Evolutionary conservation across 2,797 vertebrate genomes (phyloP).

Genomic region (Champsocephalus gunnari): DNA sequence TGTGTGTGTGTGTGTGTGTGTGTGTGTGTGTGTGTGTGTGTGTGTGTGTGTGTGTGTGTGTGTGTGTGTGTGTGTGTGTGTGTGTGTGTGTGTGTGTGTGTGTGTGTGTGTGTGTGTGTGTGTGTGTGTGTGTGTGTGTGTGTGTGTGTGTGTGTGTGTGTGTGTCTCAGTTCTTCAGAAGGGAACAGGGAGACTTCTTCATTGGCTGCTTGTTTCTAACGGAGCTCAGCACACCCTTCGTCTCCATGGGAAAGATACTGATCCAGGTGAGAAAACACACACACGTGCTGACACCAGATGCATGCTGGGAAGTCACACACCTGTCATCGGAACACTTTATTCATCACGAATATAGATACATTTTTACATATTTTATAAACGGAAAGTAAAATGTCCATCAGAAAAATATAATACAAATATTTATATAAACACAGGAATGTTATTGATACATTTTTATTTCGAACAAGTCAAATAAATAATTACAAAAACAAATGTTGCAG

Average conservation of each 20-base stretch:
- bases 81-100: conserved; percentile 56
- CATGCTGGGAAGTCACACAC: background rate
- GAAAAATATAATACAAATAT: no score
- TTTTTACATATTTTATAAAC: no score
- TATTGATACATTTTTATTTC: no score
- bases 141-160: conserved; percentile 49
- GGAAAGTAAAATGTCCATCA: no score
- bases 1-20: conserved; percentile 49
- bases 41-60: conserved; percentile 56
- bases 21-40: conserved; percentile 57
- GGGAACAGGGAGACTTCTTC: conserved; percentile 95
- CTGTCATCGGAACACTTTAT: background rate
- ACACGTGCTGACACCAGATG: conserved; percentile 12
- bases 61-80: conserved; percentile 56
- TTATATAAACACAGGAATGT: no score
- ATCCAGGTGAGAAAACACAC: conserved; percentile 88
- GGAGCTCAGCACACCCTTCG: conserved; percentile 97
- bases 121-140: conserved; percentile 53
- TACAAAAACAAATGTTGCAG: no score
- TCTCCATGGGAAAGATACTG: conserved; percentile 95
- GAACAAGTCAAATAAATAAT: no score
- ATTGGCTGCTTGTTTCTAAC: conserved; percentile 96
- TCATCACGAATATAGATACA: no score
- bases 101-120: conserved; percentile 53
- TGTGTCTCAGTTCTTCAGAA: conserved; percentile 89